These are phyloP conservation scores for Heliothis subflexa DNA, from an alignment of 1,140 invertebrate genomes.

Conservation along the genomic window DNA sequence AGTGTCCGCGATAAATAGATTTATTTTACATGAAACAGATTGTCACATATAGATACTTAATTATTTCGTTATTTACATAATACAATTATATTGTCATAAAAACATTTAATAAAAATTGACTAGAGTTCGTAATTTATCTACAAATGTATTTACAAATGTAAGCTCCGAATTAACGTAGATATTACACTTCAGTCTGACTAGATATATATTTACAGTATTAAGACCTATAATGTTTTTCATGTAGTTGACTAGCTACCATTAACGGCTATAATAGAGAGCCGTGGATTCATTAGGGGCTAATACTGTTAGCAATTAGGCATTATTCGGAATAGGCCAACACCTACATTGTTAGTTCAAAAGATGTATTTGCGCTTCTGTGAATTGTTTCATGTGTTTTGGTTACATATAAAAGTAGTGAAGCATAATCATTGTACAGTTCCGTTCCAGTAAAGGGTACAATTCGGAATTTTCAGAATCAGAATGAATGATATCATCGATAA, in stretches of 20 bases:
- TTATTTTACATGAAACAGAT: conserved; percentile 79
- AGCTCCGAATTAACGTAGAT: conserved; percentile 76
- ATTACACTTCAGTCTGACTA: conserved; percentile 65
- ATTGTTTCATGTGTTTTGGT: background rate
- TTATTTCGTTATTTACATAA: conserved; percentile 73
- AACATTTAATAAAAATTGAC: conserved; percentile 84
- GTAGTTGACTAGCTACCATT: conserved; percentile 32
- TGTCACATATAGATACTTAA: conserved; percentile 70
- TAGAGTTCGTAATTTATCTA: conserved; percentile 77
- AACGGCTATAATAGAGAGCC: conserved; percentile 15
- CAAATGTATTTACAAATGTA: conserved; percentile 79
- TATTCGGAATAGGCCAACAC: background rate
- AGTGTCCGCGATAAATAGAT: conserved; percentile 67
- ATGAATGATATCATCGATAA: no score
- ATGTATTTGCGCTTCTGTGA: conserved; percentile 12
- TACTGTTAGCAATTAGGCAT: background rate
- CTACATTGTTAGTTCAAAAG: background rate
- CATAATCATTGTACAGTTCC: no score
- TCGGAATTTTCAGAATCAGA: no score
- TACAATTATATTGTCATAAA: conserved; percentile 84
- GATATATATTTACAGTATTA: conserved; percentile 65
- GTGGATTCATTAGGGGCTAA: conserved; percentile 22
- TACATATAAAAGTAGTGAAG: no score
- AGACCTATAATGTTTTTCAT: conserved; percentile 8
- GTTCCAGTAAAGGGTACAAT: no score